Base-by-base conservation (phyloP, 1,140 invertebrate genomes). In the Penaeus japonicus region DNA sequence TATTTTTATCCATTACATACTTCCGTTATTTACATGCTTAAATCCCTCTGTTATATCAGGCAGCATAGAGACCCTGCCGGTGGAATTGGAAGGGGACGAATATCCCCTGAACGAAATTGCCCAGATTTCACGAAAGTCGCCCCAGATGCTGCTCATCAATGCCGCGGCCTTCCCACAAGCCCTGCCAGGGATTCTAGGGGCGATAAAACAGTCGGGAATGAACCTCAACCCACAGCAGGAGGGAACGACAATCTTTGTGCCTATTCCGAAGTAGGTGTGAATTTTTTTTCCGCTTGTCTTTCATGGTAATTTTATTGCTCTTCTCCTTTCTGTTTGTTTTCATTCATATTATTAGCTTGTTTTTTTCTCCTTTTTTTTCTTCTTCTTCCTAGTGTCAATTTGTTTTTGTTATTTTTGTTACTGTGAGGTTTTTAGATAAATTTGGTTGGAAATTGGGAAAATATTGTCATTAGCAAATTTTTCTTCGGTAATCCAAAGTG, bases 211-310 rank as follows among this genome's bases (percentile, higher is more conserved):
- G 65, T 97, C 97, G 89, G 97, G 97, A 78, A 95, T 99, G 94
- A 98, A 98, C 92, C 93, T 99, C 39, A 98, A 97, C 94, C 97
- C 98, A 0, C 97, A 99, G 92, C 97, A 98, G 93, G 98, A 99
- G 92, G 97, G 97, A 54, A 98, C 96, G 22, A 96, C 95, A 1
- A 92, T 99, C 70, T 98, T 95, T 93, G 94, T 99, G 83, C 96
- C 96, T 54, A 94, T 98, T 90, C 97, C 97, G 18, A 98, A 97
- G 96, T 96, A 94, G 94, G 93, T 92, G 20, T 20, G 55, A 18
- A 12, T 1, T 32, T 3, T 53, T 57, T 27, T 47, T 12, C 4
- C 47, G 1, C 15, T 47, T 15, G 0, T 47, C 15, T 15, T 22
- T 18, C 27, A 18, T 18, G n/a, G 39, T 35, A 30, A 24, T 22